Evolutionary conservation across 1,140 invertebrate species (phyloP).

Genomic region (Drosophila asahinai): DNA sequence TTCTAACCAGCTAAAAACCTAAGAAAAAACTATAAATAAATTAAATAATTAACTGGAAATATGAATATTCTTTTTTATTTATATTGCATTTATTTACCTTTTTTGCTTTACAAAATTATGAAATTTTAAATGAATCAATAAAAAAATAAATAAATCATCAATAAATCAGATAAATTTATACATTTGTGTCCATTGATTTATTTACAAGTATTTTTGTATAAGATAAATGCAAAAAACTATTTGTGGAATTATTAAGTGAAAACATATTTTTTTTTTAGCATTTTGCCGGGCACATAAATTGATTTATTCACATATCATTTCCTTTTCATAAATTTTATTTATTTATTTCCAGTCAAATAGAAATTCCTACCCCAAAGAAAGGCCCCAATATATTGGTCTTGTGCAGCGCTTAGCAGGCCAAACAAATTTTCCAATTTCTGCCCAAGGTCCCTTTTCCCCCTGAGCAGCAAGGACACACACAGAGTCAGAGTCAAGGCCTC

Average conservation of each 20-base stretch:
- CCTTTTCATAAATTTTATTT: slow-evolving; percentile 5
- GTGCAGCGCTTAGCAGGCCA: slow-evolving; percentile 30
- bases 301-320: not conserved
- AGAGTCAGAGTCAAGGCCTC: slow-evolving; percentile 72
- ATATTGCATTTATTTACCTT: too few species aligned
- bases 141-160: not conserved
- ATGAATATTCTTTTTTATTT: too few species aligned
- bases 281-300: not conserved
- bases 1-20: too few species aligned
- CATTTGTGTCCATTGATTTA: not conserved
- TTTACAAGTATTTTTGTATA: not conserved
- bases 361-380: not conserved
- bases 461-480: slow-evolving; percentile 49
- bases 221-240: not conserved
- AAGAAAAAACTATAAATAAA: too few species aligned
- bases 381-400: slow-evolving; percentile 23
- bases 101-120: not conserved
- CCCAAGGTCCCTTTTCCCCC: slow-evolving; percentile 11
- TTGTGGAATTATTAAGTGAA: not conserved
- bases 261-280: not conserved
- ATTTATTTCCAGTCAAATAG: not conserved
- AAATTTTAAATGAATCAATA: not conserved
- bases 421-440: slow-evolving; percentile 72
- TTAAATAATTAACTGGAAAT: too few species aligned
- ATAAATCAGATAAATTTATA: not conserved